A percentile compares a stretch with the other conserved stretches of the same genome.
These are phyloP conservation scores for Heliconius hortense DNA, from an alignment of 2,888 invertebrate genomes.

Conservation along the genomic window DNA sequence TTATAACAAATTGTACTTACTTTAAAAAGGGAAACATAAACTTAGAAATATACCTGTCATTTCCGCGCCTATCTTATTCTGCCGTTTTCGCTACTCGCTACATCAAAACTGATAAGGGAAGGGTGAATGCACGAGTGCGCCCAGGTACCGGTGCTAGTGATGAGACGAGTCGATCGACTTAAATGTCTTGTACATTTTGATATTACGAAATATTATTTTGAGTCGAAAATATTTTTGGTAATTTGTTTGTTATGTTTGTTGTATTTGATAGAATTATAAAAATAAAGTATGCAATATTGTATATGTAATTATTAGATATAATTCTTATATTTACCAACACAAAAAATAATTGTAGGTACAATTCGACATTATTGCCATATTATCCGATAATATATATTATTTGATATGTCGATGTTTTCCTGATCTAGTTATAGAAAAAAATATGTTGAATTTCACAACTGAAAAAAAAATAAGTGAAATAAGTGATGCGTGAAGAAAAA, in stretches of 20 bases:
- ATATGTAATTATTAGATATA: neutral
- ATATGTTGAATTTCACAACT: neutral
- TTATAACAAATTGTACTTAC: slow-evolving; percentile 22
- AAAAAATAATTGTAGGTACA: neutral
- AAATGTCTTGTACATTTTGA: neutral
- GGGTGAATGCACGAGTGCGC: slow-evolving; percentile 79
- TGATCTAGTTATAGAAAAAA: neutral
- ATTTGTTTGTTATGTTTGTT: no score
- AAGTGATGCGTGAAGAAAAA: neutral
- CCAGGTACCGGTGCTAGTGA: slow-evolving; percentile 68
- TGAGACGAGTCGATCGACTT: slow-evolving; percentile 33
- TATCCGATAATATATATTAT: neutral
- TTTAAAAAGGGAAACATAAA: slow-evolving; percentile 37
- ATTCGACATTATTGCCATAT: neutral
- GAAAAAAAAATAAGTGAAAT: neutral
- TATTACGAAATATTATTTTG: neutral
- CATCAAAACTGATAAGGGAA: slow-evolving; percentile 77
- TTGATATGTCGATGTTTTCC: neutral
- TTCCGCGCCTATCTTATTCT: slow-evolving; percentile 59
- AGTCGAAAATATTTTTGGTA: neutral
- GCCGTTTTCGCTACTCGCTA: slow-evolving; percentile 62
- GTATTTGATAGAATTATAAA: no score
- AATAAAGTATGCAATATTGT: neutral
- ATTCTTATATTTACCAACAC: neutral
- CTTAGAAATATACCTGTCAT: slow-evolving; percentile 57